These are phyloP conservation scores for Serinus canaria DNA, from an alignment of 2,113 vertebrate genomes.

Conservation along the genomic window DNA sequence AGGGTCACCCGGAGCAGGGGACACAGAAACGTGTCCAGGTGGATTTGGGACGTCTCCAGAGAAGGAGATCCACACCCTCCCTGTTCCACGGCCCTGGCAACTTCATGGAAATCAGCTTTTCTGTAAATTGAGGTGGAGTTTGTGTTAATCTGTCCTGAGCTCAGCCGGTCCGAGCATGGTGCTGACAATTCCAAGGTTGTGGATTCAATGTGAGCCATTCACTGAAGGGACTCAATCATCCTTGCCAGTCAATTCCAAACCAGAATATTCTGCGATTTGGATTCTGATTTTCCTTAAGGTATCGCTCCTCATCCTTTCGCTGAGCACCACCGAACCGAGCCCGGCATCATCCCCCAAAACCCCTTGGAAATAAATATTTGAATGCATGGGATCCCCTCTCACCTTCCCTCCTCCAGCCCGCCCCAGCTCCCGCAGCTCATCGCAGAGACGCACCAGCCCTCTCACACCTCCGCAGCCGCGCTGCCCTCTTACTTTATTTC, in stretches of 20 bases:
- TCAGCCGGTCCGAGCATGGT: accelerated
- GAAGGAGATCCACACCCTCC: neutral
- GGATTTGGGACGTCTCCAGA: neutral
- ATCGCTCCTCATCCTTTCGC: neutral
- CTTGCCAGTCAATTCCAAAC: neutral
- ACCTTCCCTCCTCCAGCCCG: neutral
- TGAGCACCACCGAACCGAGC: neutral
- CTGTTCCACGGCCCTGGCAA: neutral
- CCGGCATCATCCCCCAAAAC: neutral
- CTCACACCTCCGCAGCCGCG: neutral
- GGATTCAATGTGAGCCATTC: neutral
- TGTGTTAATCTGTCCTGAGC: neutral
- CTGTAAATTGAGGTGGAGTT: neutral
- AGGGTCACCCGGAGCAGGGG: neutral
- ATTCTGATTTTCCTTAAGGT: neutral
- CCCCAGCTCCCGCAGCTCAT: neutral
- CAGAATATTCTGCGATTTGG: neutral
- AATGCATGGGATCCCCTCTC: accelerated
- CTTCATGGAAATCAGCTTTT: accelerated
- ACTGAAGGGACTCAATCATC: neutral
- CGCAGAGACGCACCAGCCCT: neutral
- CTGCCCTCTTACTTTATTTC: no score
- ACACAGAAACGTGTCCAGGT: neutral
- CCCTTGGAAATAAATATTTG: neutral
- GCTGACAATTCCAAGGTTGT: accelerated